phyloP scores from a whole-genome alignment of 2,113 vertebrate genomes.

The Austrofundulus limnaeus region DNA sequence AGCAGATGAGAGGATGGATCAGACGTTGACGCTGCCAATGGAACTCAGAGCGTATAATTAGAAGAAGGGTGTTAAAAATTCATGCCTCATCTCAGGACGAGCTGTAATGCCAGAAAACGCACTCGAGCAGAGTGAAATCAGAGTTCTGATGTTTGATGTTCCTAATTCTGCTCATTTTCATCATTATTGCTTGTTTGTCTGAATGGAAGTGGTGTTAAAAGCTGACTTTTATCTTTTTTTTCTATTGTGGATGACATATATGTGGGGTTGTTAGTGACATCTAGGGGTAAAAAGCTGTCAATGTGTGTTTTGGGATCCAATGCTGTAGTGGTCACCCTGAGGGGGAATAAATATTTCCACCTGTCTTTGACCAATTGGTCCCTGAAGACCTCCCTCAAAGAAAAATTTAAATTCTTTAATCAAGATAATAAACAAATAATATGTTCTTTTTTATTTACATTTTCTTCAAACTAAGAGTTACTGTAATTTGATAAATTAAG shows the following conservation, averaged over 20 bases:
- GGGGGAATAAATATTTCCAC: too few species aligned
- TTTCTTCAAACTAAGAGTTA: too few species aligned
- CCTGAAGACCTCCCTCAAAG: too few species aligned
- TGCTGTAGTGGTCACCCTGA: too few species aligned
- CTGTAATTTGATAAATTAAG: too few species aligned
- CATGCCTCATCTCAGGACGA: slow-evolving; percentile 20
- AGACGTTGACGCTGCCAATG: slow-evolving; percentile 27
- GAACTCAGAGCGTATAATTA: slow-evolving; percentile 35
- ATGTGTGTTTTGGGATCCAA: slow-evolving; percentile 20
- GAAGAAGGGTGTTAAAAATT: slow-evolving; percentile 36
- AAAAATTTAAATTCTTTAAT: too few species aligned
- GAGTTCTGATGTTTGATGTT: not conserved
- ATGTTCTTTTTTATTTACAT: too few species aligned
- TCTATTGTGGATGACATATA: not conserved
- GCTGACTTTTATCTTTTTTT: slow-evolving; percentile 2
- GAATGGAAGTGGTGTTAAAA: not conserved
- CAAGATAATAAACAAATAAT: too few species aligned
- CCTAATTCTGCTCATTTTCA: slow-evolving; percentile 2
- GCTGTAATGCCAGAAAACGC: slow-evolving; percentile 41
- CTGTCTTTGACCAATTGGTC: too few species aligned
- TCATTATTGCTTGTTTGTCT: not conserved
- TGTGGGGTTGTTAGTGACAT: slow-evolving; percentile 66
- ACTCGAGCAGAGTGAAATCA: slow-evolving; percentile 29
- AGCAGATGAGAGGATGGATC: slow-evolving; percentile 27
- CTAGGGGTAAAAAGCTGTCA: slow-evolving; percentile 60